Percentiles rank a stretch among this genome's conserved stretches.
These are phyloP conservation scores for Linnaemya tessellans DNA, from an alignment of 2,888 invertebrate species.

Conservation along the genomic window DNA sequence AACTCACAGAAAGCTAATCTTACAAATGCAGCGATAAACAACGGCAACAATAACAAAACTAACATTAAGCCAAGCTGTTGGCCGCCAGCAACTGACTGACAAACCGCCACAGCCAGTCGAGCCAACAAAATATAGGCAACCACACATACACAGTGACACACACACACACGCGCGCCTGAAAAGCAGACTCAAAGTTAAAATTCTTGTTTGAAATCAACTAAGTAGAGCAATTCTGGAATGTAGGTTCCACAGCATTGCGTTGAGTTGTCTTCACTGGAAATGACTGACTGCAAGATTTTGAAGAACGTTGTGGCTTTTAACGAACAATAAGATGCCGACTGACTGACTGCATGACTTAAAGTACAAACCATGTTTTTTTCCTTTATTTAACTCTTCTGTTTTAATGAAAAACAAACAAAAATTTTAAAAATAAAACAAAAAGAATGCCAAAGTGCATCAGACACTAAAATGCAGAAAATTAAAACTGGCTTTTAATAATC, in stretches of 20 bases:
- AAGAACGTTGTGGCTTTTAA: slow-evolving; percentile 29
- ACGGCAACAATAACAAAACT: slow-evolving; percentile 34
- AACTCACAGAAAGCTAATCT: slow-evolving; percentile 70
- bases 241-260: slow-evolving; percentile 41
- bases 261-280: slow-evolving; percentile 41
- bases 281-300: slow-evolving; percentile 30
- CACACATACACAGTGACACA: neutral
- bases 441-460: slow-evolving; percentile 81
- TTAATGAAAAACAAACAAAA: slow-evolving; percentile 24
- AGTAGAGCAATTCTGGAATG: slow-evolving; percentile 67
- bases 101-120: slow-evolving; percentile 25
- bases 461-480: slow-evolving; percentile 80
- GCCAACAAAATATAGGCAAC: slow-evolving; percentile 8
- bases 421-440: slow-evolving; percentile 23
- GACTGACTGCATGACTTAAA: slow-evolving; percentile 49
- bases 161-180: neutral
- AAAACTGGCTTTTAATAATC: slow-evolving; percentile 81
- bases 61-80: slow-evolving; percentile 10
- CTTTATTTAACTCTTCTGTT: slow-evolving; percentile 31
- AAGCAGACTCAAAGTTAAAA: slow-evolving; percentile 49
- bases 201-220: slow-evolving; percentile 53
- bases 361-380: slow-evolving; percentile 47
- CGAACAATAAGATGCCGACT: neutral
- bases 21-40: slow-evolving; percentile 68
- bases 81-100: slow-evolving; percentile 44